Percentiles rank a stretch among this genome's conserved stretches.
These are phyloP conservation scores for Charadrius vociferus DNA, from an alignment of 2,113 vertebrate species.

Conservation along the genomic window DNA sequence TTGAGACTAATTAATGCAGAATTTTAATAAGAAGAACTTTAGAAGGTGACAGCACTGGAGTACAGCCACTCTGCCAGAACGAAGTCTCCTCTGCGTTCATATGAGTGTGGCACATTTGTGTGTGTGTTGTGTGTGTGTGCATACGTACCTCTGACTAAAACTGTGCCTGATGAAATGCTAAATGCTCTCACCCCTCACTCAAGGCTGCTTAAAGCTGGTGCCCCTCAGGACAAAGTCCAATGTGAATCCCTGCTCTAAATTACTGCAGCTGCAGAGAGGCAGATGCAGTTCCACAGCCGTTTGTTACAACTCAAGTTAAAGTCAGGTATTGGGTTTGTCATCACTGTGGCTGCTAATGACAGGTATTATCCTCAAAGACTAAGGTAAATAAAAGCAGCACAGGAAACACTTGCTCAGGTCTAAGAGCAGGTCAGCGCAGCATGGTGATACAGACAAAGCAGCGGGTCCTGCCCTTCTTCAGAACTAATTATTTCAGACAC, in stretches of 20 bases:
- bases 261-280: background rate
- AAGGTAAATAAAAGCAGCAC: background rate
- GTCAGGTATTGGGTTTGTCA: background rate
- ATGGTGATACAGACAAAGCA: background rate
- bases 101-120: fast-evolving
- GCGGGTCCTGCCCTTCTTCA: background rate
- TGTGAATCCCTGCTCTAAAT: background rate
- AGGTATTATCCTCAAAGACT: background rate
- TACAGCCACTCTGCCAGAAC: background rate
- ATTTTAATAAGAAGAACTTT: background rate
- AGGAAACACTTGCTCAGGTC: background rate
- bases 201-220: background rate
- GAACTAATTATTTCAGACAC: background rate
- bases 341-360: background rate
- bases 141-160: background rate
- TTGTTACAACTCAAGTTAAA: background rate
- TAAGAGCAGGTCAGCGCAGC: background rate
- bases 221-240: background rate
- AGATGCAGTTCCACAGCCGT: background rate
- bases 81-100: fast-evolving
- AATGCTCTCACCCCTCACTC: background rate
- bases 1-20: background rate
- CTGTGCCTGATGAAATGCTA: background rate
- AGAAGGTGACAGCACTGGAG: background rate
- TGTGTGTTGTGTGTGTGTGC: background rate